Conservation (phyloP, 1,140 invertebrate genomes). For the Doryteuthis pealeii region DNA sequence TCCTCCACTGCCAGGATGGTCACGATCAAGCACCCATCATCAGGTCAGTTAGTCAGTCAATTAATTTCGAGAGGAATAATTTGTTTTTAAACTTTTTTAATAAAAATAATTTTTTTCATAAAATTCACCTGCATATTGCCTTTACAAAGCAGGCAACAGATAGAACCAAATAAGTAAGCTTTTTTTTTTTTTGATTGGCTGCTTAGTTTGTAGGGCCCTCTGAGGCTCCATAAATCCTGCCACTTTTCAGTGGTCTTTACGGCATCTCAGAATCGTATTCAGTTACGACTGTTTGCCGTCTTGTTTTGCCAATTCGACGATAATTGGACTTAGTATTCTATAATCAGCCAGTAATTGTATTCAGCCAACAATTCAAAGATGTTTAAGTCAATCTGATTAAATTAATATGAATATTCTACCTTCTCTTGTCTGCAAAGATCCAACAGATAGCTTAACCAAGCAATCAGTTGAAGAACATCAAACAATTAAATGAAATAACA, state of each 20-base stretch:
- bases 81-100: neutral
- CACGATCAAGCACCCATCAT: slow-evolving; percentile 5
- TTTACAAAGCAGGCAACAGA: neutral
- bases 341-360: too few relatives aligned
- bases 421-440: neutral
- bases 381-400: too few relatives aligned
- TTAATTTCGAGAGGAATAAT: neutral
- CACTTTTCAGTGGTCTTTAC: too few relatives aligned
- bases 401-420: too few relatives aligned
- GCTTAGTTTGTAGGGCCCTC: neutral
- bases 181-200: neutral
- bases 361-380: too few relatives aligned
- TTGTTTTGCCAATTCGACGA: too few relatives aligned
- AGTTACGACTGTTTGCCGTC: too few relatives aligned
- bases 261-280: too few relatives aligned
- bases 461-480: too few relatives aligned
- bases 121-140: neutral
- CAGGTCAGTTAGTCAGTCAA: neutral
- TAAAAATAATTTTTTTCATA: neutral
- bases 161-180: neutral
- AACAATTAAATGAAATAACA: too few relatives aligned
- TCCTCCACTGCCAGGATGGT: neutral
- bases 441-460: too few relatives aligned
- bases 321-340: neutral
- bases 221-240: too few relatives aligned